Conservation (phyloP, 2,113 vertebrate species). For the Gobiocypris rarus region DNA sequence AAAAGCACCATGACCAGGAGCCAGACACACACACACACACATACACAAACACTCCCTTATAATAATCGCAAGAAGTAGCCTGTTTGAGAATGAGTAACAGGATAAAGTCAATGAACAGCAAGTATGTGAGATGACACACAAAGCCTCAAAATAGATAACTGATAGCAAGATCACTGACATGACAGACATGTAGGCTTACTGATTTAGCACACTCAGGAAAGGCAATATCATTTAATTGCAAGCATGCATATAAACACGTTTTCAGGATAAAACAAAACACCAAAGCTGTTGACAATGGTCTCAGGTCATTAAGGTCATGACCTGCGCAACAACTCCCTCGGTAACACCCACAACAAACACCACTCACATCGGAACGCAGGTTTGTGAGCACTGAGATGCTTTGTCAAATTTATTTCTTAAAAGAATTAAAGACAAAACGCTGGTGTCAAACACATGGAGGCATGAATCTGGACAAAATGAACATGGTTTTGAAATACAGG, state of each 20-base stretch:
- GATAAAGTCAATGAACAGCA: slow-evolving; percentile 26
- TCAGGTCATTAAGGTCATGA: slow-evolving; percentile 32
- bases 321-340: slow-evolving; percentile 30
- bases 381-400: background rate
- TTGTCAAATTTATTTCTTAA: background rate
- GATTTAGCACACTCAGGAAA: background rate
- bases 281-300: slow-evolving; percentile 19
- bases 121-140: slow-evolving; percentile 8
- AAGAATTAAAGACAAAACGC: background rate
- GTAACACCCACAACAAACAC: slow-evolving; percentile 8
- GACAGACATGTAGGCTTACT: background rate
- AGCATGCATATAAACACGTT: background rate
- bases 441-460: background rate
- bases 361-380: background rate
- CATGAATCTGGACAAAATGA: background rate
- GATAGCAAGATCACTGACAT: background rate
- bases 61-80: background rate
- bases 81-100: slow-evolving; percentile 8
- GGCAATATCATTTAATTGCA: slow-evolving; percentile 3
- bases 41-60: background rate
- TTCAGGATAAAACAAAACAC: background rate
- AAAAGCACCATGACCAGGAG: slow-evolving; percentile 26
- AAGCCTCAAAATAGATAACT: slow-evolving; percentile 8
- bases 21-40: slow-evolving; percentile 14
- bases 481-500: background rate